A percentile compares a stretch with the other conserved stretches of the same genome.
phyloP scores from a whole-genome alignment of 2,797 vertebrate species.

The Trachops cirrhosus region DNA sequence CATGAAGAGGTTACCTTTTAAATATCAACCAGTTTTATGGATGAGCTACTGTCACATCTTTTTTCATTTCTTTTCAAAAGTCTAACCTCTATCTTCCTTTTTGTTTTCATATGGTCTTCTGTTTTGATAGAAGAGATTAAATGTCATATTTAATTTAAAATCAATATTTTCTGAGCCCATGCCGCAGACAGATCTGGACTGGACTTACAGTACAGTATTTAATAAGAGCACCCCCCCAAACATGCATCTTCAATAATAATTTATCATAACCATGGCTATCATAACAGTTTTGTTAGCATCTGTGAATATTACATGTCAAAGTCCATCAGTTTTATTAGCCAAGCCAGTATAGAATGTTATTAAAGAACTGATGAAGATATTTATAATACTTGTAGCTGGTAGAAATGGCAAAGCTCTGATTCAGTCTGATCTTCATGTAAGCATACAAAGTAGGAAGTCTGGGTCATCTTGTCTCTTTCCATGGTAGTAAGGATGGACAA shows the following conservation, averaged over 20 bases:
- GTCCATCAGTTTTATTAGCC: conserved; percentile 44
- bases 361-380: conserved; percentile 39
- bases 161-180: conserved; percentile 38
- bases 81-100: conserved; percentile 25
- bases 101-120: conserved; percentile 10
- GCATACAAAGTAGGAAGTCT: background rate
- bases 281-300: conserved; percentile 25
- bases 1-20: background rate
- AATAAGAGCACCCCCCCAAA: background rate
- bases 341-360: background rate
- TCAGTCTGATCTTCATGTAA: background rate
- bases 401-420: background rate
- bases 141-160: conserved; percentile 54
- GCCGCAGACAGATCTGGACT: background rate
- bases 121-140: conserved; percentile 55
- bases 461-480: conserved; percentile 11
- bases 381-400: background rate
- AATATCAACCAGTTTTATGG: background rate
- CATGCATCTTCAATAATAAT: conserved; percentile 38
- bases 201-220: background rate
- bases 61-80: conserved; percentile 43
- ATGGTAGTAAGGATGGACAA: background rate
- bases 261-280: conserved; percentile 33
- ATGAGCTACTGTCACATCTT: background rate
- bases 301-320: conserved; percentile 51